Percentiles rank a stretch among this genome's conserved stretches.
Conservation (phyloP, 2,888 invertebrate genomes). For the Drosophila falleni region DNA sequence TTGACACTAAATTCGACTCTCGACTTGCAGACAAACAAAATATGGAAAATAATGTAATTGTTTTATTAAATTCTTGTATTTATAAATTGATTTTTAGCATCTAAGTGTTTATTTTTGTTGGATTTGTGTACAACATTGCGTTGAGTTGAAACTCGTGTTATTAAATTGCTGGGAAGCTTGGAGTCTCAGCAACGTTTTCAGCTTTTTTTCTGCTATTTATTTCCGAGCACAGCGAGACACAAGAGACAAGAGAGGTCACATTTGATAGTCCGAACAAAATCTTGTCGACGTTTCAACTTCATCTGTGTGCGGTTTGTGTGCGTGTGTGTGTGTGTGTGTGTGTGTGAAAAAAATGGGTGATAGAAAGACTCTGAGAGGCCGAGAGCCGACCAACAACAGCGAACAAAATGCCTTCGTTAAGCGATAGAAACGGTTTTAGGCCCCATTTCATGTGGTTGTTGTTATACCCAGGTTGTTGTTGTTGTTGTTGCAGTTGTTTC, state of each 20-base stretch:
- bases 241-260: slow-evolving; percentile 73
- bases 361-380: slow-evolving; percentile 47
- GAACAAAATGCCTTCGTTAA: slow-evolving; percentile 80
- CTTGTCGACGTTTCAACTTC: slow-evolving; percentile 65
- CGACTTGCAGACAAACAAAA: neutral
- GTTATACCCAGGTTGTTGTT: slow-evolving; percentile 31
- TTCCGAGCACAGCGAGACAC: slow-evolving; percentile 41
- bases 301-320: slow-evolving; percentile 19
- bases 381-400: slow-evolving; percentile 61
- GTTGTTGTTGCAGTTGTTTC: slow-evolving; percentile 40
- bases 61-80: slow-evolving; percentile 29
- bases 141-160: slow-evolving; percentile 77
- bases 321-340: slow-evolving; percentile 1
- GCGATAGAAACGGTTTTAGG: slow-evolving; percentile 73
- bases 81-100: slow-evolving; percentile 46
- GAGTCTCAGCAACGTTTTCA: slow-evolving; percentile 59
- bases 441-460: slow-evolving; percentile 47
- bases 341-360: slow-evolving; percentile 64
- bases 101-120: slow-evolving; percentile 12
- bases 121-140: slow-evolving; percentile 40
- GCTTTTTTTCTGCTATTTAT: slow-evolving; percentile 49
- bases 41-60: slow-evolving; percentile 11
- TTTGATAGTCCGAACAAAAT: slow-evolving; percentile 76
- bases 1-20: slow-evolving; percentile 29
- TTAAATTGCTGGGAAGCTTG: slow-evolving; percentile 70